These are phyloP conservation scores for Clarias pachynema DNA, from an alignment of 2,797 vertebrate genomes.

Conservation along the genomic window DNA sequence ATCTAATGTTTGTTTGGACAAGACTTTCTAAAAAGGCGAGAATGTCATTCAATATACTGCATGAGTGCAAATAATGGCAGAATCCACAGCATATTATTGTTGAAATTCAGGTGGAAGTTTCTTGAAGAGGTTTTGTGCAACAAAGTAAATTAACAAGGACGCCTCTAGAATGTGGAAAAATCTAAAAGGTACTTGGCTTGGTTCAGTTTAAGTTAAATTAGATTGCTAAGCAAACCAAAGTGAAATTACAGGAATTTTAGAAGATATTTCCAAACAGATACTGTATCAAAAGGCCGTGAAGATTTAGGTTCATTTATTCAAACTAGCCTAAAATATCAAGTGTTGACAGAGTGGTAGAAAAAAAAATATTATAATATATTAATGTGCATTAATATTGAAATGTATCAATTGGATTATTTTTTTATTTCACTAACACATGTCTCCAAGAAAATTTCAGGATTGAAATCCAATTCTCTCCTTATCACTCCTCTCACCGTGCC, in stretches of 20 bases:
- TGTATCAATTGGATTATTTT: neutral
- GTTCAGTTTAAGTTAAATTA: neutral
- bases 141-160: neutral
- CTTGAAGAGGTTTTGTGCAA: neutral
- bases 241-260: neutral
- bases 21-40: neutral
- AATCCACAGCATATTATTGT: neutral
- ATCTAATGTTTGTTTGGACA: neutral
- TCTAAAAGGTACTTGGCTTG: neutral
- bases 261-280: neutral
- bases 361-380: neutral
- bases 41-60: neutral
- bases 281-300: no score
- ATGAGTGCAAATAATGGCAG: neutral
- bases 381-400: neutral
- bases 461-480: conserved; percentile 3
- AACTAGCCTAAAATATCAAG: neutral
- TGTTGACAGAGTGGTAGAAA: neutral
- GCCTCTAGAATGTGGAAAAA: neutral
- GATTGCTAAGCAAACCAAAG: neutral
- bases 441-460: neutral
- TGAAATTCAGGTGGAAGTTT: neutral
- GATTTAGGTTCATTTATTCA: neutral
- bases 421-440: neutral
- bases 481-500: neutral